Evolutionary conservation across 1,140 invertebrate genomes (phyloP).

Genomic region (Papilio aristodemus): DNA sequence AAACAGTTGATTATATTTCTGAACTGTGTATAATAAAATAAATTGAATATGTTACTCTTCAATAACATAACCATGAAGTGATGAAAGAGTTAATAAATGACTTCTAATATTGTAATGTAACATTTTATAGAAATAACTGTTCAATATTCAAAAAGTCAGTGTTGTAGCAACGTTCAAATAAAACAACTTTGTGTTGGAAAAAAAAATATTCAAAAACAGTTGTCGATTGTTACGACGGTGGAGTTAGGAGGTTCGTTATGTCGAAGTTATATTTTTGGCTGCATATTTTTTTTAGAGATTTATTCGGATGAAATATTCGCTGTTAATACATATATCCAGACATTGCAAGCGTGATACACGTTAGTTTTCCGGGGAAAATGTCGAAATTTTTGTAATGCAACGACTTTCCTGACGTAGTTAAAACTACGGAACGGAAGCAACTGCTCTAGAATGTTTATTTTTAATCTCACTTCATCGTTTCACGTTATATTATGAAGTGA

Average conservation of each 20-base stretch:
- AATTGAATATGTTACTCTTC: no score
- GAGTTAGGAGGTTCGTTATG: slow-evolving; percentile 2
- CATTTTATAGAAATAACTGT: not conserved
- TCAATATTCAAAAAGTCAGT: slow-evolving; percentile 4
- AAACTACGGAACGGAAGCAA: not conserved
- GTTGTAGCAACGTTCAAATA: not conserved
- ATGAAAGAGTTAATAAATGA: no score
- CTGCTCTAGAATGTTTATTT: no score
- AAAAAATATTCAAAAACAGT: not conserved
- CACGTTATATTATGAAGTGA: no score
- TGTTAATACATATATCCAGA: not conserved
- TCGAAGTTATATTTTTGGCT: not conserved
- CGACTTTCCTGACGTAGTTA: slow-evolving; percentile 9
- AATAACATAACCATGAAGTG: no score
- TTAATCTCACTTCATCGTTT: no score
- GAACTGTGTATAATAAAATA: no score
- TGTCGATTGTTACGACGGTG: not conserved
- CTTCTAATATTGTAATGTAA: no score
- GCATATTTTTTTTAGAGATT: not conserved
- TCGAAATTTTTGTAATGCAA: slow-evolving; percentile 24
- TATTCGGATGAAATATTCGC: not conserved
- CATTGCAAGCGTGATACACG: not conserved
- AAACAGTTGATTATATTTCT: no score
- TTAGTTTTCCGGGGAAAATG: not conserved
- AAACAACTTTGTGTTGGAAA: not conserved